These are phyloP conservation scores for Trachurus trachurus DNA, from an alignment of 2,797 vertebrate genomes.

Conservation along the genomic window DNA sequence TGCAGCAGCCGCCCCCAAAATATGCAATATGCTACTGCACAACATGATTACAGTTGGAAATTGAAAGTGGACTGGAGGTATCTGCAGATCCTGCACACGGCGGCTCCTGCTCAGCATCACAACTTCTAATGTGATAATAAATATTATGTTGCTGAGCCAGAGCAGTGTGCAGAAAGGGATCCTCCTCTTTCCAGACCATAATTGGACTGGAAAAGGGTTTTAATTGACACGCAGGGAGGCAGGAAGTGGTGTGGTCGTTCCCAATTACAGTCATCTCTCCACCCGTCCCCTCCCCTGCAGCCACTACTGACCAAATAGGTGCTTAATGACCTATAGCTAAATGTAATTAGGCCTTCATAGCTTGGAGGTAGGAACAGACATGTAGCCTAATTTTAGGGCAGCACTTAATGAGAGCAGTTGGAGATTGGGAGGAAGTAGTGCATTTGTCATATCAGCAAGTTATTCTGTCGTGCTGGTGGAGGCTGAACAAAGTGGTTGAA, in stretches of 20 bases:
- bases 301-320: conserved; percentile 47
- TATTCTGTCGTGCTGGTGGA: background rate
- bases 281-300: conserved; percentile 15
- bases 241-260: conserved; percentile 57
- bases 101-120: too few species aligned
- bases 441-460: conserved; percentile 11
- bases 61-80: too few species aligned
- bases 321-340: conserved; percentile 67
- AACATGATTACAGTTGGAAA: too few species aligned
- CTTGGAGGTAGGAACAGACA: conserved; percentile 45
- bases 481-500: background rate
- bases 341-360: conserved; percentile 63
- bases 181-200: background rate
- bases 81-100: too few species aligned
- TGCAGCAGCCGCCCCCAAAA: background rate
- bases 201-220: conserved; percentile 48
- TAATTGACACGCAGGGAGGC: conserved; percentile 56
- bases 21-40: too few species aligned
- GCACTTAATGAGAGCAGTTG: conserved; percentile 39
- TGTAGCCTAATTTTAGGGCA: conserved; percentile 40
- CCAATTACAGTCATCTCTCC: conserved; percentile 61
- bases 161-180: too few species aligned
- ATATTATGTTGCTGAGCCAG: too few species aligned
- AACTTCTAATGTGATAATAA: too few species aligned
- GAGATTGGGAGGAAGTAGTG: background rate